phyloP scores from a whole-genome alignment of 92 coral and sea anemone genomes.

The Parazoanthus swiftii region DNA sequence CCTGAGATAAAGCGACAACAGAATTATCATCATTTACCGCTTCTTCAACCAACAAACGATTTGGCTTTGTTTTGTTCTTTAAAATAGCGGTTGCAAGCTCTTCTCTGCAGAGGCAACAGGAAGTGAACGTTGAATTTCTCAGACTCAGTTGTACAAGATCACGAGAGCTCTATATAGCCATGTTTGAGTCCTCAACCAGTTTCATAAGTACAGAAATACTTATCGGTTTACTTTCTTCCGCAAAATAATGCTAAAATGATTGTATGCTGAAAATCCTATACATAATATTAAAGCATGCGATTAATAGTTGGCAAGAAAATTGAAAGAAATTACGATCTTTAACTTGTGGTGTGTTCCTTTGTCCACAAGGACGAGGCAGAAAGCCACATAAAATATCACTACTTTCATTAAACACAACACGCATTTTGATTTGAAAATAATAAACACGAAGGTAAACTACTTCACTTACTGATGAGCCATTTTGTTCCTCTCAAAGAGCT shows the following conservation, averaged over 20 bases:
- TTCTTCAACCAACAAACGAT: slow-evolving; percentile 93
- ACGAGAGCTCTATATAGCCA: background rate
- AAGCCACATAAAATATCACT: background rate
- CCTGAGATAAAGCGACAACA: slow-evolving; percentile 98
- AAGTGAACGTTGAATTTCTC: slow-evolving; percentile 30
- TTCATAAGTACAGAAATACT: background rate
- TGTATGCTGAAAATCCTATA: background rate
- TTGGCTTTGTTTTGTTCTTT: slow-evolving; percentile 89
- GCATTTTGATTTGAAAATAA: background rate
- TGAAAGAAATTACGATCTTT: background rate
- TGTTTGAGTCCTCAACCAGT: background rate
- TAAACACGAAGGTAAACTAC: background rate
- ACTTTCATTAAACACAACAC: background rate
- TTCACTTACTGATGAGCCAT: slow-evolving; percentile 56
- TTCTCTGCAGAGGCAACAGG: slow-evolving; percentile 63
- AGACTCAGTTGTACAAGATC: background rate
- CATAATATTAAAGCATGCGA: background rate
- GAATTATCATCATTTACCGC: slow-evolving; percentile 99
- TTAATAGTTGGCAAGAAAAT: background rate
- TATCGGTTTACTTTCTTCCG: background rate
- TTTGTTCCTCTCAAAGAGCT: background rate
- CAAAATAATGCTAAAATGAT: background rate
- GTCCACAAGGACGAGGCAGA: slow-evolving; percentile 23
- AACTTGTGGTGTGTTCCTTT: slow-evolving; percentile 40
- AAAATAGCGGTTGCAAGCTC: slow-evolving; percentile 98